These are phyloP conservation scores for Trichechus manatus DNA, from an alignment of 2,113 vertebrate species.

Conservation along the genomic window DNA sequence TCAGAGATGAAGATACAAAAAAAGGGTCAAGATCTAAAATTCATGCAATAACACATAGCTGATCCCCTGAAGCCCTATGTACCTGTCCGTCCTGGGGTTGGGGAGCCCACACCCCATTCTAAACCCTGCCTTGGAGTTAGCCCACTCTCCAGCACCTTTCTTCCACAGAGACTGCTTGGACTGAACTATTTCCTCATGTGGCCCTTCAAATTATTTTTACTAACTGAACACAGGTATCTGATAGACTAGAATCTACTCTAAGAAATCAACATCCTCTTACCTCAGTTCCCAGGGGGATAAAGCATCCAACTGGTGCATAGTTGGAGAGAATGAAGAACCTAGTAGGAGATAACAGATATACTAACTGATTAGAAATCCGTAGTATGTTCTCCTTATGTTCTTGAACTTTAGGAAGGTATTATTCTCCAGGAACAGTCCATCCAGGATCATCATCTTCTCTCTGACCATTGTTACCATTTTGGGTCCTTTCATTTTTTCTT, in stretches of 20 bases:
- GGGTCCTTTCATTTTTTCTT: not conserved
- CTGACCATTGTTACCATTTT: not conserved
- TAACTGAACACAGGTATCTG: not conserved
- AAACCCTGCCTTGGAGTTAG: not conserved
- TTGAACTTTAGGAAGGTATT: not conserved
- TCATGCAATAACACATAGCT: not conserved
- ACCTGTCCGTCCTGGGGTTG: not conserved
- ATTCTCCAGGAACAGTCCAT: not conserved
- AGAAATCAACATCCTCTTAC: not conserved
- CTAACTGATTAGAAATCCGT: not conserved
- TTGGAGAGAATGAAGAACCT: not conserved
- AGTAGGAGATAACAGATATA: not conserved
- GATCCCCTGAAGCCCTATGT: accelerated
- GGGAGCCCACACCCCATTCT: too few species aligned
- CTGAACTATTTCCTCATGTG: not conserved
- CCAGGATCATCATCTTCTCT: not conserved
- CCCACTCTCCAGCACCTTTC: not conserved
- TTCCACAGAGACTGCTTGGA: not conserved
- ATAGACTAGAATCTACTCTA: not conserved
- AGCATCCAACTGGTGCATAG: not conserved
- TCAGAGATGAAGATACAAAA: not conserved
- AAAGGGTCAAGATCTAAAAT: not conserved
- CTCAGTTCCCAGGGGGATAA: not conserved
- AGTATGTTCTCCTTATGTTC: not conserved
- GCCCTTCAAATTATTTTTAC: not conserved